Percentiles rank a stretch among this genome's conserved stretches.
Conservation (phyloP, 2,888 invertebrate species). For the Cryptophagus acutangulus region DNA sequence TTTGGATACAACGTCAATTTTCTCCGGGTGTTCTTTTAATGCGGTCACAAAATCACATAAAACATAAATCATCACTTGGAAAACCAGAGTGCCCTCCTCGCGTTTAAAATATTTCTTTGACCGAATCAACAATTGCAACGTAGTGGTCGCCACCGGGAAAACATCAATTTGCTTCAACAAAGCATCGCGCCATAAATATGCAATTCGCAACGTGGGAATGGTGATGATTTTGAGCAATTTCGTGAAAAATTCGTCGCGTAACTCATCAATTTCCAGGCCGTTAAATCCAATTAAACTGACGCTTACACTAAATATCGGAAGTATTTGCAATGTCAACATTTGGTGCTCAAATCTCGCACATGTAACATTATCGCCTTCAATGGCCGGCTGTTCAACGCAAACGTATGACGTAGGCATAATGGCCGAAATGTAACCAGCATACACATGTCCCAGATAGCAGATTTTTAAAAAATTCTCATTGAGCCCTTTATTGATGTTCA, state of each 20-base stretch:
- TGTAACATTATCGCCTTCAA: not conserved
- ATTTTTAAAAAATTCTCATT: constrained; percentile 42
- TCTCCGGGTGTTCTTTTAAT: constrained; percentile 30
- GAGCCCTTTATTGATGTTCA: constrained; percentile 42
- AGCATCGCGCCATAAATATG: constrained; percentile 34
- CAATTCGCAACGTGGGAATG: constrained; percentile 55
- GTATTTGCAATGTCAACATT: constrained; percentile 57
- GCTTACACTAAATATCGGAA: constrained; percentile 52
- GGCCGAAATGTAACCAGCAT: constrained; percentile 42
- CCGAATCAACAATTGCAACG: constrained; percentile 56
- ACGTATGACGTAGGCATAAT: too few species aligned
- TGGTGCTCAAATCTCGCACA: constrained; percentile 52
- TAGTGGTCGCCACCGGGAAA: constrained; percentile 50
- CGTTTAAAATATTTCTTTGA: constrained; percentile 55
- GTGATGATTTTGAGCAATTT: constrained; percentile 60
- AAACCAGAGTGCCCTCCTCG: constrained; percentile 59
- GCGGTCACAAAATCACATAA: constrained; percentile 52
- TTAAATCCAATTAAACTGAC: constrained; percentile 14
- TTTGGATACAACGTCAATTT: constrained; percentile 25
- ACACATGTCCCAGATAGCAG: constrained; percentile 43
- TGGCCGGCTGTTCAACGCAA: not conserved
- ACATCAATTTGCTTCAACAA: constrained; percentile 28
- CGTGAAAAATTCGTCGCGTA: constrained; percentile 56
- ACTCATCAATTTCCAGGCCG: constrained; percentile 43
- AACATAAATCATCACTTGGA: constrained; percentile 59